Base-by-base conservation (phyloP, 2,888 invertebrate species). In the Furcula furcula region DNA sequence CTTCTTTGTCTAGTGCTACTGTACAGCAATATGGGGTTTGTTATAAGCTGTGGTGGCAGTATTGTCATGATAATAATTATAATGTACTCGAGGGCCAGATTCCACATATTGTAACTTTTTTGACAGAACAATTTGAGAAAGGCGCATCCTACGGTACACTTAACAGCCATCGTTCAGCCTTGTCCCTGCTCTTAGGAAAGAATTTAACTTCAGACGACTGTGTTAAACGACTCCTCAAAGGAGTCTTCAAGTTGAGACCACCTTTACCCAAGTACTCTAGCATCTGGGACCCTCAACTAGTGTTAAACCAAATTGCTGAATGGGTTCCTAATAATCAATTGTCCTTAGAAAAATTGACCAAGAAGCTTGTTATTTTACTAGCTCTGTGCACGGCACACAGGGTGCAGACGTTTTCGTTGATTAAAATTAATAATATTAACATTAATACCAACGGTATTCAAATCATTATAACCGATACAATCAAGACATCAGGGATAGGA, bases 401-500 rank as follows among this genome's bases (percentile, higher is more conserved):
- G 3, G 26, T 26, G 26, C 27, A 33, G 33, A 33, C 21, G 32
- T 14, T 27, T 20, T 26, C 27, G 3, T 3, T 26, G 7, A 32
- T 32, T 12, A 16, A 19, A 1, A 7, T 19, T 10, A 7, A 1
- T 20, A 29, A 20, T 29, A 11, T 19, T 11, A n/a, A n/a, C n/a
- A n/a, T n/a, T n/a, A n/a, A n/a, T n/a, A n/a, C n/a, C n/a, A n/a
- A n/a, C n/a, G n/a, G 6, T 10, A 12, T 29, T 7, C 10, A 20
- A 20, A 12, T 10, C 6, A 10, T 11, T 5, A 29, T 29, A 18
- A 12, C 1, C 7, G 29, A 29, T 7, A 11, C 12, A 5, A 18
- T 19, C 12, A 20, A 29, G 19, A 29, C 29, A 3, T 29, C 29
- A 20, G 29, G 12, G 7, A 18, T 19, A 7, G 7, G 3, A 4